Base-by-base conservation (phyloP, 2,888 invertebrate genomes). In the Andricus quercusramuli region DNA sequence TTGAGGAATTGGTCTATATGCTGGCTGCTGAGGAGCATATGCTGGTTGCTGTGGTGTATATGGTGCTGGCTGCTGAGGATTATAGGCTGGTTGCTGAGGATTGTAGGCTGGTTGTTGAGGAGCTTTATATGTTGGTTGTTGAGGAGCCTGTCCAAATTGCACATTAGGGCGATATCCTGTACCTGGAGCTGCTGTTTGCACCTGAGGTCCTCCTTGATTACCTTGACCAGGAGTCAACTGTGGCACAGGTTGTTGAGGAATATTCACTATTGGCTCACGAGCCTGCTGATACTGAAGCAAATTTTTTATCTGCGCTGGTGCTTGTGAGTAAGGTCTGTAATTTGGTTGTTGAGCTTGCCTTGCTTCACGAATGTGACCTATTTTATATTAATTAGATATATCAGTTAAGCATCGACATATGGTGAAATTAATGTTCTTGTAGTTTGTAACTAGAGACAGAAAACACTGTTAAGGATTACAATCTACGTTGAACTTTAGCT, bases 281-380 rank as follows among this genome's bases (percentile, higher is more conserved):
- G 88, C 87, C 66, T 89, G 88, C 79, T 92, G 91, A 4, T 87
- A 84, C 11, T 90, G 88, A n/a, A 92, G 79, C 29, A 92, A 84
- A 74, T 91, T 89, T 79, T 90, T 88, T 32, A 92, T 90, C 20
- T 89, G 86, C 3, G 86, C 78, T 2, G 92, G 91, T 1, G 90
- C 91, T 32, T 92, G 90, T 22, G 89, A 88, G 44, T 88, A 84
- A 1, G 90, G 87, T 47, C 88, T 85, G 59, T 91, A 90, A 56
- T 85, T 89, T 20, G 86, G 82, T 8, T 79, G 82, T 5, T 80
- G 85, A 2, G 82, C 82, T 78, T 88, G 89, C 22, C 90, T 85
- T 37, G 77, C 85, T 68, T 80, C 83, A 25, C 89, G 87, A 0
- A 83, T 59, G n/a, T 74, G 32, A 56, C 51, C 74, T 74, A 32